Evolutionary conservation across 2,113 vertebrate genomes (phyloP).

Genomic region (Brachypteracias leptosomus): DNA sequence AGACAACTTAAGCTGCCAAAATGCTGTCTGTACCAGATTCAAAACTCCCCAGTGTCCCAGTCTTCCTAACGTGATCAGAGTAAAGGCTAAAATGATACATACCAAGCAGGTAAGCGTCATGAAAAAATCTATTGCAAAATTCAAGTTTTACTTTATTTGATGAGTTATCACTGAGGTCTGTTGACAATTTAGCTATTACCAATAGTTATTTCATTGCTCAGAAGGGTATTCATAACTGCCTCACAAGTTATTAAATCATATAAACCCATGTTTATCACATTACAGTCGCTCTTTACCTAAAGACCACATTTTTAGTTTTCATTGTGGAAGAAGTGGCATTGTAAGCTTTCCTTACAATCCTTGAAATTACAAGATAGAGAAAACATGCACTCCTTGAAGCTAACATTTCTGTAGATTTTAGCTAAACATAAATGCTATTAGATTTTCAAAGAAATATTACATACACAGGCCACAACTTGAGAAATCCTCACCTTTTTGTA

Average conservation of each 20-base stretch:
- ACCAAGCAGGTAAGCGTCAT: background rate
- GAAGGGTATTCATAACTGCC: background rate
- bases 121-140: background rate
- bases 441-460: background rate
- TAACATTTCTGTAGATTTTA: background rate
- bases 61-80: background rate
- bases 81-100: background rate
- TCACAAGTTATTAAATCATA: background rate
- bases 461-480: background rate
- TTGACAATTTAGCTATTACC: background rate
- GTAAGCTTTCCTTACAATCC: background rate
- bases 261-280: background rate
- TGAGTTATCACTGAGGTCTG: background rate
- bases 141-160: background rate
- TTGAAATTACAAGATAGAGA: background rate
- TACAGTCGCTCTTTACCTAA: background rate
- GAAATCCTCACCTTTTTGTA: constrained; percentile 93
- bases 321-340: background rate
- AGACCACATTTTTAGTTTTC: background rate
- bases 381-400: background rate
- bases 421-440: background rate
- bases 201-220: background rate
- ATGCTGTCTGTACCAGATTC: background rate
- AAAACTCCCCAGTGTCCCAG: background rate
- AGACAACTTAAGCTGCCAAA: background rate